Base-by-base conservation (phyloP, 2,888 invertebrate species). In the Sinopyrophorus schimmeli region DNA sequence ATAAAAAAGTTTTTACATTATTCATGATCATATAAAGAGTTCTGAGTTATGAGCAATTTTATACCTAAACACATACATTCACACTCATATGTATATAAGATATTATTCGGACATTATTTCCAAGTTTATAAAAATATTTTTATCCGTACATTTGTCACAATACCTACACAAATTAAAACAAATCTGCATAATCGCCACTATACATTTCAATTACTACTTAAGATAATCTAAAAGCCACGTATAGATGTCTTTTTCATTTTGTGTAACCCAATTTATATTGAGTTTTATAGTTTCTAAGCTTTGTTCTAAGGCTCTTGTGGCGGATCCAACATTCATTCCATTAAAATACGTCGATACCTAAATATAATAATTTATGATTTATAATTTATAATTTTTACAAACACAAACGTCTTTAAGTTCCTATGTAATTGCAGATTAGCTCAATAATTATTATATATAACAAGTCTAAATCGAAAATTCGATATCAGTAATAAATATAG, bases 281-380 rank as follows among this genome's bases (percentile, higher is more conserved):
- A 89, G 78, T 6, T 84, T 84, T 14, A 91, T 88, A 1, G 82
- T 86, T 72, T 92, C 92, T 30, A 91, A 69, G 7, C 89, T 88
- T 57, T 86, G 84, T 17, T 84, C 77, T 7, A 87, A 79, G 0
- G 88, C 85, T 58, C 73, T 67, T 16, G 70, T 61, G 14, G 74
- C 73, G 18, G 73, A 68, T 32, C 73, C 73, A n/a, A 74, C 72
- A 54, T 74, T 69, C 72, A 73, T 74, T 39, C 73, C 73, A 54
- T 66, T 70, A 59, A 74, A 74, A 59, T 73, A 74, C 31, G 71
- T 74, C 16, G 73, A 73, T 47, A 73, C 72, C 73, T 73, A 49
- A 31, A 58, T 58, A 53, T 39, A 12, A 51, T n/a, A n/a, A n/a
- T n/a, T n/a, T n/a, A n/a, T n/a, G n/a, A n/a, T n/a, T n/a, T n/a